Base-by-base conservation (phyloP, 2,888 invertebrate genomes). In the Hipparchia semele region DNA sequence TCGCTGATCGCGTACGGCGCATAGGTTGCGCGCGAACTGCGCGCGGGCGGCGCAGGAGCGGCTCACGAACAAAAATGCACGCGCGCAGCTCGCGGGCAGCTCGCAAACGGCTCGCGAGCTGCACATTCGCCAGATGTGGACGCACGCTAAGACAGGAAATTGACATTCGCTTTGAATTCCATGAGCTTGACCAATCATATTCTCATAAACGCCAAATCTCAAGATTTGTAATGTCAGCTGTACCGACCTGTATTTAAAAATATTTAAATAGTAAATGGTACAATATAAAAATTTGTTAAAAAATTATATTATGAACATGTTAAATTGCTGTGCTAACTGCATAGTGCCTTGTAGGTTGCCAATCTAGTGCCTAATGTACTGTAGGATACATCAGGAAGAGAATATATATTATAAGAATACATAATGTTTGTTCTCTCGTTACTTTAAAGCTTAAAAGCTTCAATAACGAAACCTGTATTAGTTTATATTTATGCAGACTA, bases 281-380 rank as follows among this genome's bases (percentile, higher is more conserved):
- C 49, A 49, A 23, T 49, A 81, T 83, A 82, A 77, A 54, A 83
- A 82, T 85, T 83, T 86, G 84, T 88, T 88, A 80, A 82, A 46
- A 7, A 82, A 81, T 81, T 80, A 82, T 82, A 82, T 83, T 86
- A 86, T 76, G 74, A 77, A 85, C 86, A 87, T 79, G 82, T 87
- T 84, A 86, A 87, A 89, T 89, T 91, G 91, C 94, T 93, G 94
- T 94, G 94, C 94, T 92, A 91, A 90, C 87, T 90, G 94, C 94
- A 94, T 94, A 94, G 94, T 94, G 94, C 94, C 94, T 94, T 94
- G 94, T 94, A 94, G 94, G 94, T 94, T 93, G 94, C 94, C 94
- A 94, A 94, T 92, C 90, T 94, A 94, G 94, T 94, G 94, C 94
- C 94, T 94, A 94, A 92, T 87, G 85, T 90, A 89, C 77, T 80